Conservation (phyloP, 2,113 vertebrate species). For the Orientallactaga bullata region DNA sequence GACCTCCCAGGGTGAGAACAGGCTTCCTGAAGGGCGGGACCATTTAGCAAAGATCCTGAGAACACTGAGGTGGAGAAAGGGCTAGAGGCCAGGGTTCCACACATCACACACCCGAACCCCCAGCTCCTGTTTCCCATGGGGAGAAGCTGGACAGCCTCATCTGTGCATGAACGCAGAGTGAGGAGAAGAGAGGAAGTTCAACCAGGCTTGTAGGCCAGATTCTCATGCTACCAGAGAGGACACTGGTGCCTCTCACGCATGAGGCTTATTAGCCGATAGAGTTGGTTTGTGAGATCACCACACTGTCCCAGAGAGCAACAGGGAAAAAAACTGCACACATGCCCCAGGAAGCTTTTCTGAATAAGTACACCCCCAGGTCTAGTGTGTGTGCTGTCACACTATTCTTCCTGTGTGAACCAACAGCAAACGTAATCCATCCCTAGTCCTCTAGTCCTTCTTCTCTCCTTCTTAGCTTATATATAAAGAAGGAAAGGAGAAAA, state of each 20-base stretch:
- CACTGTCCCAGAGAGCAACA: background rate
- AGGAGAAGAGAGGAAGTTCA: background rate
- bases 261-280: background rate
- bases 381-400: background rate
- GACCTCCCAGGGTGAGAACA: slow-evolving; percentile 11
- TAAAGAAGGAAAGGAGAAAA: background rate
- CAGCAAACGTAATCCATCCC: background rate
- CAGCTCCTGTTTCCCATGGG: background rate
- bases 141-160: background rate
- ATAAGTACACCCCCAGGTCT: background rate
- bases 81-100: slow-evolving; percentile 17
- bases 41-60: slow-evolving; percentile 25
- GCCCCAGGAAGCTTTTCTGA: background rate
- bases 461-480: slow-evolving; percentile 21
- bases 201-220: background rate
- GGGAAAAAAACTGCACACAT: background rate
- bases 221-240: background rate
- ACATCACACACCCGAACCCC: background rate
- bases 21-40: slow-evolving; percentile 27
- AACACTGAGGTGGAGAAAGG: background rate
- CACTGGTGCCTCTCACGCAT: background rate
- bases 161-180: background rate
- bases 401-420: background rate
- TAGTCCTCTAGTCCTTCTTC: background rate
- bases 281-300: background rate